Percentiles rank a stretch among this genome's conserved stretches.
phyloP scores from a whole-genome alignment of 2,113 vertebrate species.

The Regulus satrapa region DNA sequence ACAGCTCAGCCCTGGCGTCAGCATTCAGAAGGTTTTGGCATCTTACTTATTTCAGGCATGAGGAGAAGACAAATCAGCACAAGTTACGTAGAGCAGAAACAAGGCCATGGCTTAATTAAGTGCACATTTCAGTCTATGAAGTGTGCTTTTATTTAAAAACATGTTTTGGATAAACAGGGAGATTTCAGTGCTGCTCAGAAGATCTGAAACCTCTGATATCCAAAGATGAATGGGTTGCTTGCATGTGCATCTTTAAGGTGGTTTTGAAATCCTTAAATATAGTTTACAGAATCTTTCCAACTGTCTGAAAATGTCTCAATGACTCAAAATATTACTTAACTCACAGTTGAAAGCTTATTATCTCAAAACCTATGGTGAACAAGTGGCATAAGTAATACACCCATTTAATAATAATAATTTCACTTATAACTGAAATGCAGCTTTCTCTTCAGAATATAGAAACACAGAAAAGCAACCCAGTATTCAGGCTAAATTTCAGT shows the following conservation, averaged over 20 bases:
- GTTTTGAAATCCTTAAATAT: neutral
- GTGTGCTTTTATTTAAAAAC: neutral
- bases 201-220: neutral
- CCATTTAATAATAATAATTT: neutral
- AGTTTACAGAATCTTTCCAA: neutral
- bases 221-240: neutral
- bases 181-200: neutral
- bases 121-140: neutral
- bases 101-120: neutral
- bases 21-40: neutral
- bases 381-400: neutral
- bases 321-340: neutral
- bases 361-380: accelerated
- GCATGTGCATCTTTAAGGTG: neutral
- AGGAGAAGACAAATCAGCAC: neutral
- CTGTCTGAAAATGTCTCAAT: neutral
- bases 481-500: neutral
- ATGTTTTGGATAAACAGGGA: neutral
- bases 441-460: neutral
- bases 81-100: neutral
- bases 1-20: neutral
- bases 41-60: neutral
- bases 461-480: neutral
- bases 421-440: neutral
- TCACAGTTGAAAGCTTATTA: neutral